A percentile compares a stretch with the other conserved stretches of the same genome.
Conservation (phyloP, 2,113 vertebrate species). For the Mustelus asterias region DNA sequence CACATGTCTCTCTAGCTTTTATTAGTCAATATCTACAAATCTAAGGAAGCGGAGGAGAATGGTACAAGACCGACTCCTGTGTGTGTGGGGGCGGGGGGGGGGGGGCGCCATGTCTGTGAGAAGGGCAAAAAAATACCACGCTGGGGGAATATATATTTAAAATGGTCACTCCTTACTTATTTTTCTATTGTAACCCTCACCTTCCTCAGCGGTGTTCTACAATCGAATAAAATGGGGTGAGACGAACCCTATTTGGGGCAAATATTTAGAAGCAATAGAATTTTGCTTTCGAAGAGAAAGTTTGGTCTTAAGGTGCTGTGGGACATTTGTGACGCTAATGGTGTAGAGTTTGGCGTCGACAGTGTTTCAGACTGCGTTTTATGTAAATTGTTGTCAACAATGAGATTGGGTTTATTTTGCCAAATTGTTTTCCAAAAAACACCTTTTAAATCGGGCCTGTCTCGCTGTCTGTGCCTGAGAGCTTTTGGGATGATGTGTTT, state of each 20-base stretch:
- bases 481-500: not conserved
- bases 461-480: not conserved
- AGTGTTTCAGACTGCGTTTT: not conserved
- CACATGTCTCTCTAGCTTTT: constrained; percentile 13
- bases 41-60: not conserved
- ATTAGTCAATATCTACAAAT: constrained; percentile 33
- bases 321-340: not conserved
- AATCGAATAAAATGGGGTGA: not conserved
- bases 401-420: not conserved
- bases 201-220: not conserved
- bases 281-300: not conserved
- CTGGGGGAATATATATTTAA: not conserved
- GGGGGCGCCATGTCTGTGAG: constrained; percentile 18
- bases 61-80: not conserved
- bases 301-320: not conserved
- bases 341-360: too few relatives aligned
- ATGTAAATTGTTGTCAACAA: not conserved
- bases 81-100: too few relatives aligned
- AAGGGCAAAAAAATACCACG: not conserved
- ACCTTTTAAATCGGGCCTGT: not conserved
- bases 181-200: not conserved
- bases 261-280: not conserved
- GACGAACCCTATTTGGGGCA: not conserved
- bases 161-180: too few relatives aligned
- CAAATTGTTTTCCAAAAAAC: not conserved